Base-by-base conservation (phyloP, 2,797 vertebrate species). In the Enteromius trimaculatus region DNA sequence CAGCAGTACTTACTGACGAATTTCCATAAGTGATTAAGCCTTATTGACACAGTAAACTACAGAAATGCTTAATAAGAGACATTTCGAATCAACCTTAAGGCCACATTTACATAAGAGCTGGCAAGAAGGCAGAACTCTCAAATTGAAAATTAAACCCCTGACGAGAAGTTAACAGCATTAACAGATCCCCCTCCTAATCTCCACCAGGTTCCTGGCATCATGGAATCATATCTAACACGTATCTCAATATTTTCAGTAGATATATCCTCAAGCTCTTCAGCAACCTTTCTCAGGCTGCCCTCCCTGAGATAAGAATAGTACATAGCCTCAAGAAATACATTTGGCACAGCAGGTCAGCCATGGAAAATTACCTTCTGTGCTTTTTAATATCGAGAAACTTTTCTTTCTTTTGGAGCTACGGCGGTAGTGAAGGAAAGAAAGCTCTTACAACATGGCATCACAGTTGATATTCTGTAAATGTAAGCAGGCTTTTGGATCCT, bases 141-240 rank as follows among this genome's bases (percentile, higher is more conserved):
- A 94, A 94, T 92, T 93, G 92, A 92, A 92, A 90, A 92, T 90
- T 89, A 91, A 90, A 89, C 89, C 87, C 92, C 88, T 3, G 90
- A 90, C 64, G 92, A 92, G 92, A 83, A 81, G 90, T 74, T 81
- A 90, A 87, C 81, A 85, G 85, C 55, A 83, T 81, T 88, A 26
- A 85, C 77, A 87, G 64, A 78, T 83, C 77, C 86, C 9, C 77
- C n/a, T 84, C 79, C 85, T 86, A 90, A 90, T 87, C 86, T 89
- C 77, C 82, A 66, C 60, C 81, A 84, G 71, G 74, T 71, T 85
- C 72, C 39, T 77, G 81, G 66, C 44, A 65, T 79, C 16, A 58
- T 55, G 62, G 55, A 79, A 69, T 51, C 72, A 68, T 70, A 82
- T 80, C 74, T 79, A 81, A 77, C 62, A 86, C 82, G 77, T 11